These are phyloP conservation scores for Entelurus aequoreus DNA, from an alignment of 2,113 vertebrate genomes.

Conservation along the genomic window DNA sequence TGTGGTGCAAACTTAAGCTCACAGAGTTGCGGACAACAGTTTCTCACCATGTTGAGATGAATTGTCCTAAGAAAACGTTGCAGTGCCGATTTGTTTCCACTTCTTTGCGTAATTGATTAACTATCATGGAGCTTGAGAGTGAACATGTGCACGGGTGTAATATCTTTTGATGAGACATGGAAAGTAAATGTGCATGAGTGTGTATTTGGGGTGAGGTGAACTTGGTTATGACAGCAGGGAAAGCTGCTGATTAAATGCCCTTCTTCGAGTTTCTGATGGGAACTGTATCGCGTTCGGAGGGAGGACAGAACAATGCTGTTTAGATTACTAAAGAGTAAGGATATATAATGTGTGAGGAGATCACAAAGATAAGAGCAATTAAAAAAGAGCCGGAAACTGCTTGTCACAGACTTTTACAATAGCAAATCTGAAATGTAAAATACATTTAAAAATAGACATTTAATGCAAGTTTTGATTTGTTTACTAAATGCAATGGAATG, in stretches of 20 bases:
- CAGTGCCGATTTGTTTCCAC: neutral
- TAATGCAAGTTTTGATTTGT: no score
- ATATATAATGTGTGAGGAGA: neutral
- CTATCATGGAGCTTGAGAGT: neutral
- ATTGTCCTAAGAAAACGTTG: neutral
- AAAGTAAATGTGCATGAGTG: neutral
- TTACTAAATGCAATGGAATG: no score
- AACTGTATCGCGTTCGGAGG: constrained; percentile 22
- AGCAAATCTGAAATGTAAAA: neutral
- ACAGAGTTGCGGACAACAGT: neutral
- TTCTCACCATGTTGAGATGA: neutral
- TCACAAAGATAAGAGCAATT: neutral
- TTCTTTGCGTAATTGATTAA: constrained; percentile 7
- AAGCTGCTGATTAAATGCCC: constrained; percentile 41
- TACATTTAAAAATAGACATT: neutral
- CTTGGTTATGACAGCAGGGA: constrained; percentile 19
- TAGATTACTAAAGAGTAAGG: constrained; percentile 22
- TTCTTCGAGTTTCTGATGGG: constrained; percentile 26
- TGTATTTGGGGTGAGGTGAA: neutral
- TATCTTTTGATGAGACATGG: constrained; percentile 6
- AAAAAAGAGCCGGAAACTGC: constrained; percentile 12
- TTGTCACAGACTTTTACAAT: neutral
- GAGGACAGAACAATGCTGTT: constrained; percentile 15
- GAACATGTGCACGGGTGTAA: neutral
- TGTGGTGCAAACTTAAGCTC: neutral